Base-by-base conservation (phyloP, 2,797 vertebrate species). In the Melanotaenia maccullochi region DNA sequence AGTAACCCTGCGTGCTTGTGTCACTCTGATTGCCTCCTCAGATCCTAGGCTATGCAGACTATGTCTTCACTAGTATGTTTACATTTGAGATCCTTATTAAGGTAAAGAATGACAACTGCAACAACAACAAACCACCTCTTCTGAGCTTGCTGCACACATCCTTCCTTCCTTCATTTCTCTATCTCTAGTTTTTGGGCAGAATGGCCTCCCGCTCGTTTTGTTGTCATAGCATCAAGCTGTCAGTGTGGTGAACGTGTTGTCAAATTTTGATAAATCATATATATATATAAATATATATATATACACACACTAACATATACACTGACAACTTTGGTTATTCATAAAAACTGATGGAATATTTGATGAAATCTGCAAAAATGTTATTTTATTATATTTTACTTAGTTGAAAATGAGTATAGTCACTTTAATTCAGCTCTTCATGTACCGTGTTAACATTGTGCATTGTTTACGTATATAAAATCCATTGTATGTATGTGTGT, bases 31-130 rank as follows among this genome's bases (percentile, higher is more conserved):
- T 97, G 92, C 96, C 77, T 95, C 96, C 96, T 93, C 96, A 98
- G 97, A 95, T 97, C 94, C 96, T 97, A 97, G 96, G 96, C 95
- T 97, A 97, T 92, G 97, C 96, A 95, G 97, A 98, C 94, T 98
- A 98, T 97, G 97, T 98, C 97, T 98, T 98, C 97, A 99, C 97
- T 96, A 97, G 96, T 95, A 96, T 97, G 95, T 99, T 99, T 98
- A 97, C 97, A 89, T 97, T 98, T 99, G 97, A 99, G 96, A 97
- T 98, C 96, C 80, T 97, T 92, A 94, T 98, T 92, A 98, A 98
- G 97, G 97, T 99, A 98, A 95, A 89, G 78, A 62, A 78, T 62
- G 42, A 72, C 44, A 73, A 73, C 67, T 60, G 54, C 24, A 90
- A 90, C 89, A 77, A 87, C 87, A 93, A 92, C 86, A 88, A 89